Evolutionary conservation across 2,113 vertebrate species (phyloP).

Genomic region (Syngnathus scovelli): DNA sequence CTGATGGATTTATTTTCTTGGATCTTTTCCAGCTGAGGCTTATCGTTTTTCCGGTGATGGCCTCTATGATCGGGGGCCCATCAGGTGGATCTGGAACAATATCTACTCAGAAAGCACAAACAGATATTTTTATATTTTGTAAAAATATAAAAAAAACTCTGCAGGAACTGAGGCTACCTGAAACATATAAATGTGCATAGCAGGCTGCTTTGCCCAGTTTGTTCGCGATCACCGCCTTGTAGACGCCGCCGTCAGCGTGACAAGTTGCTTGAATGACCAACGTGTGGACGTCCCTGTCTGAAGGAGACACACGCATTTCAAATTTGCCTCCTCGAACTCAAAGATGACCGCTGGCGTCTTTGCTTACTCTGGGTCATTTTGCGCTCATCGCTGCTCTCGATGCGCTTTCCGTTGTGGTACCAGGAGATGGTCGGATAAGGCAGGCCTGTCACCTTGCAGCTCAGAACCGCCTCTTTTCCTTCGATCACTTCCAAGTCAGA

Average conservation of each 20-base stretch:
- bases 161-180: slow-evolving; percentile 65
- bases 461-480: slow-evolving; percentile 81
- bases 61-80: slow-evolving; percentile 77
- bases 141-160: neutral
- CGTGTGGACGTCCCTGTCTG: slow-evolving; percentile 90
- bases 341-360: neutral
- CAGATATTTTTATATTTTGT: neutral
- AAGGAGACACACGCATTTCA: slow-evolving; percentile 31
- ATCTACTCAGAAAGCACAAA: slow-evolving; percentile 64
- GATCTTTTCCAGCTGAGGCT: slow-evolving; percentile 83
- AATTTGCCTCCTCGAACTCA: neutral
- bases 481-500: slow-evolving; percentile 86
- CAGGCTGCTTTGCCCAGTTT: slow-evolving; percentile 92
- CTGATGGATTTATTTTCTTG: slow-evolving; percentile 79
- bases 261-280: slow-evolving; percentile 79
- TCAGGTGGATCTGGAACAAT: slow-evolving; percentile 87
- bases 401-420: slow-evolving; percentile 87
- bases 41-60: slow-evolving; percentile 82
- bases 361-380: slow-evolving; percentile 89
- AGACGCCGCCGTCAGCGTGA: slow-evolving; percentile 85
- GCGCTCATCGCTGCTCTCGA: slow-evolving; percentile 83
- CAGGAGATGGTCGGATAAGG: slow-evolving; percentile 91
- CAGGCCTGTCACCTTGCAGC: slow-evolving; percentile 84
- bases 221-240: slow-evolving; percentile 93
- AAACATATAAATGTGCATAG: slow-evolving; percentile 90